Evolutionary conservation across 1,140 invertebrate genomes (phyloP), one percentile per base, ranked within the genome.

Genomic region (Epicauta chinensis): DNA sequence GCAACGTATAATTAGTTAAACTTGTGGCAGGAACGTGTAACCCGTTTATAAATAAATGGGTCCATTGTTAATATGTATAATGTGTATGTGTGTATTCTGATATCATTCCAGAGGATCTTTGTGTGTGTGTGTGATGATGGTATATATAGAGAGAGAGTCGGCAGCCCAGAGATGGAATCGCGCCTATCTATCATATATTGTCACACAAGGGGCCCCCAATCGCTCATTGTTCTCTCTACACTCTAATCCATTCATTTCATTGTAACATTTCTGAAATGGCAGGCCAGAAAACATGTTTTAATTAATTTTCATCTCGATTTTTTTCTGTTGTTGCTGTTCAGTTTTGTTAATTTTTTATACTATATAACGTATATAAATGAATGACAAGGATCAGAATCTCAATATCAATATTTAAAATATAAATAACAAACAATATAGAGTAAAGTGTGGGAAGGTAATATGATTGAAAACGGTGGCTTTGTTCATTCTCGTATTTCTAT

Each of bases 131-230:
- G 23, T 23, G 23, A 23, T 23, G 49, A 34, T 35, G 43, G 34
- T 36, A 47, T 56, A 51, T 62, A 55, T 58, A 48, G 52, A 51
- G 52, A 51, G 42, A 48, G 45, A 54, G 53, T 23, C 60, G 56
- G 60, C 63, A 65, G 63, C 46, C 51, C 53, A 51, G 62, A 67
- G 65, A 67, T 67, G 63, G 53, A 58, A 67, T 67, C 65, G 64
- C 57, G 60, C 52, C 56, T 51, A 67, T 67, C 65, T 63, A 67
- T 67, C 65, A 66, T 67, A 63, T 67, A 67, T 67, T 67, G 65
- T 67, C 65, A 66, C 65, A 62, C 60, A 23, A 23, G 23, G 7
- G 49, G 60, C 41, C 47, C 56, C 55, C 58, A 60, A 67, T 66
- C 63, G 59, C 53, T 67, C 65, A 67, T 67, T 67, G 65, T 67